Conservation (phyloP, 2,797 vertebrate species). For the Lindbergichthys nudifrons region DNA sequence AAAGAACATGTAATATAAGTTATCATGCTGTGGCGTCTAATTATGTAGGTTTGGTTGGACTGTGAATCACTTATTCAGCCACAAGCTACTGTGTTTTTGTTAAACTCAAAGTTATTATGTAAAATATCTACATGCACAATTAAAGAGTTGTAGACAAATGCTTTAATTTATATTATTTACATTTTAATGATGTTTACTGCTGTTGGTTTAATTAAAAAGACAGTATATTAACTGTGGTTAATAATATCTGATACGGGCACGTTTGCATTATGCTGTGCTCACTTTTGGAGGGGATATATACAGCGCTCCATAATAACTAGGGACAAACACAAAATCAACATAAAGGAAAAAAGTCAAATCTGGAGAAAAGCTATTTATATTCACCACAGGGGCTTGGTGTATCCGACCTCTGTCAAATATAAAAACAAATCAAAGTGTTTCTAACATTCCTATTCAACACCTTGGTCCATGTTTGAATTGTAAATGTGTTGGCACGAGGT, state of each 20-base stretch:
- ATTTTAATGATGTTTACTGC: background rate
- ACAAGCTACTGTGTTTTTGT: no score
- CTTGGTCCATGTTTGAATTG: conserved; percentile 84
- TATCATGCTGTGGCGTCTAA: background rate
- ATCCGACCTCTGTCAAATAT: conserved; percentile 65
- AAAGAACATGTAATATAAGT: conserved; percentile 5
- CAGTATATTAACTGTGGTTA: background rate
- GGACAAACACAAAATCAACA: background rate
- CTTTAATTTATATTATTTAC: background rate
- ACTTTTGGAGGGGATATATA: background rate
- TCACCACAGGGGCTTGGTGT: conserved; percentile 39
- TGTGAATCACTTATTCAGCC: no score
- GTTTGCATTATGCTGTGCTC: background rate
- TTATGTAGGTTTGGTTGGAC: background rate
- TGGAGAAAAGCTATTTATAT: conserved; percentile 23
- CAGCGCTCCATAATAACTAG: background rate
- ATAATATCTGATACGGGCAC: background rate
- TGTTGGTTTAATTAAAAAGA: background rate
- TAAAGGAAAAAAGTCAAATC: background rate
- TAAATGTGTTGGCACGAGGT: conserved; percentile 83
- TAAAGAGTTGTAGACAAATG: background rate
- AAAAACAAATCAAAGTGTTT: conserved; percentile 78
- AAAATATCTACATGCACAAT: background rate
- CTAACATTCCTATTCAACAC: conserved; percentile 77
- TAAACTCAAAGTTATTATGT: background rate